These are phyloP conservation scores for Orycteropus afer DNA, from an alignment of 2,113 vertebrate genomes.

Conservation along the genomic window DNA sequence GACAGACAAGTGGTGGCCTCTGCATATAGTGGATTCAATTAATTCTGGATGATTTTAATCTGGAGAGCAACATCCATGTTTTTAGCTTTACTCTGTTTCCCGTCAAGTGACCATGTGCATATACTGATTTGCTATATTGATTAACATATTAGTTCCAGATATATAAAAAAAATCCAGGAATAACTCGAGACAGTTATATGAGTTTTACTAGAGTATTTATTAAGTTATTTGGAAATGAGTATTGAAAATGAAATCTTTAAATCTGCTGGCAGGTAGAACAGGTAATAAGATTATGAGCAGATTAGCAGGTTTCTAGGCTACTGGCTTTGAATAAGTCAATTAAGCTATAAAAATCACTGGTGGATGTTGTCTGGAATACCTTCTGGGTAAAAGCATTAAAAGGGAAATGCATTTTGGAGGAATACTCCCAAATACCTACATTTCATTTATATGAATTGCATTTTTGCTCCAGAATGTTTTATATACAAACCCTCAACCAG, in stretches of 20 bases:
- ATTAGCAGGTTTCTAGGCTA: conserved; percentile 35
- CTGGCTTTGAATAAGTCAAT: conserved; percentile 1
- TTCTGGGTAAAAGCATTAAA: conserved; percentile 10
- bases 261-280: conserved; percentile 46
- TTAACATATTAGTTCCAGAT: background rate
- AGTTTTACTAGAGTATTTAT: background rate
- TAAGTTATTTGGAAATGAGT: conserved; percentile 32
- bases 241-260: conserved; percentile 36
- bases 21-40: background rate
- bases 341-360: background rate
- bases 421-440: background rate
- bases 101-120: background rate
- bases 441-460: conserved; percentile 7
- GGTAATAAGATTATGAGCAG: conserved; percentile 15
- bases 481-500: background rate
- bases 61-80: conserved; percentile 18
- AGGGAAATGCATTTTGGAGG: background rate
- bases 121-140: background rate
- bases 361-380: conserved; percentile 13
- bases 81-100: conserved; percentile 31
- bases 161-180: conserved; percentile 12
- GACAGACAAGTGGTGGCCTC: too few relatives aligned
- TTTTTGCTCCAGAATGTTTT: conserved; percentile 51
- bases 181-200: background rate
- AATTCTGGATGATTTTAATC: background rate